Base-by-base conservation (phyloP, 2,888 invertebrate genomes). In the Calliopum simillimum region DNA sequence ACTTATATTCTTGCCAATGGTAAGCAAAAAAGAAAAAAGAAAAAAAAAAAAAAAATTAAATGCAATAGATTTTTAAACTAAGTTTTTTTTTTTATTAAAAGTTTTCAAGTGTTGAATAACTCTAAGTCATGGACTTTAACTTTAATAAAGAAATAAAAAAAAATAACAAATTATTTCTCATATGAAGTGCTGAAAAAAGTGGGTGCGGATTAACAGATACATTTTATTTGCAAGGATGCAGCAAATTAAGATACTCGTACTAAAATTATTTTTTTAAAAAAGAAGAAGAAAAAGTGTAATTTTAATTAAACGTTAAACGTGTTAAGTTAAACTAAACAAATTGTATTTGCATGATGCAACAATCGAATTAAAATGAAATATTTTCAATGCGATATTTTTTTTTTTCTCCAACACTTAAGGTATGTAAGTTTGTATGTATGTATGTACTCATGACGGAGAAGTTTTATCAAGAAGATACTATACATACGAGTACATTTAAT, bases 1-100 rank as follows among this genome's bases (percentile, higher is more conserved):
- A 80, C 82, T 82, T 79, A 84, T 82, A 82, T 85, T 82, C 79
- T 82, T 83, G 81, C 83, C 81, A 83, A 85, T 79, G 86, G 86
- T 86, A 83, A 86, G 86, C 81, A 56, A 53, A 58, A 47, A 53
- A 19, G 25, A 64, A 16, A 14, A 41, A 63, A 71, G 63, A 70
- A 68, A 71, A 72, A 67, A 68, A 64, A 61, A 33, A 68, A 61
- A 55, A 43, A 69, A 69, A 59, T 72, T 71, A 73, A 67, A 53
- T 62, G 55, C 63, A 49, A 61, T 55, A 23, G 56, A 59, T 65
- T 14, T 56, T 44, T 11, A 44, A 41, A 4, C 44, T 44, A 59
- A n/a, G n/a, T n/a, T n/a, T n/a, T n/a, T n/a, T n/a, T 33, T 33
- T 33, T 33, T 33, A 8, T 33, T 33, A 33, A 44, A 46, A 23